A percentile compares a stretch with the other conserved stretches of the same genome.
Conservation (phyloP, 2,113 vertebrate genomes). For the Isichthys henryi region DNA sequence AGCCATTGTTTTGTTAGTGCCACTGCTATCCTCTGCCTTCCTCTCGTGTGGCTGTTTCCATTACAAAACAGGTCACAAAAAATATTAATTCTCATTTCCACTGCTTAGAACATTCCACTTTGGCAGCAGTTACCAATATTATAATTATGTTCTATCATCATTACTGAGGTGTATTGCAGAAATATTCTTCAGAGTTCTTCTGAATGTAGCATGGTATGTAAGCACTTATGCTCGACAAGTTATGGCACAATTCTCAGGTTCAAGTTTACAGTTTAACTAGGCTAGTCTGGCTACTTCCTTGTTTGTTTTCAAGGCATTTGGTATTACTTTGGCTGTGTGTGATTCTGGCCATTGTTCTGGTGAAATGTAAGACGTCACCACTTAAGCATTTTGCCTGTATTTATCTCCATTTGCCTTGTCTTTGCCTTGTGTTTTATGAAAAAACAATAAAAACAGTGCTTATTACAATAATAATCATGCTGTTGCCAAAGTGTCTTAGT, state of each 20-base stretch:
- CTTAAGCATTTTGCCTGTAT: background rate
- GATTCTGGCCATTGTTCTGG: background rate
- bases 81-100: background rate
- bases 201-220: background rate
- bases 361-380: background rate
- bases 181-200: background rate
- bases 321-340: background rate
- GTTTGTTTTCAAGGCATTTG: background rate
- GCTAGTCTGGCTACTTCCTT: background rate
- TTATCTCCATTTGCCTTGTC: background rate
- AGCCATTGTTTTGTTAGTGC: background rate
- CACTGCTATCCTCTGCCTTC: background rate
- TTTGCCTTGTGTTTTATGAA: background rate
- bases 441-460: background rate
- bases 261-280: background rate
- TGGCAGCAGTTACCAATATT: background rate
- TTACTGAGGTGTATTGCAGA: background rate
- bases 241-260: background rate
- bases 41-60: background rate
- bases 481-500: background rate
- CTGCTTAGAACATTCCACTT: background rate
- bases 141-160: background rate
- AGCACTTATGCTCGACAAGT: background rate
- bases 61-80: background rate
- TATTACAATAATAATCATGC: background rate